phyloP scores from a whole-genome alignment of 2,113 vertebrate genomes.

The Coptodon bakossiorum region DNA sequence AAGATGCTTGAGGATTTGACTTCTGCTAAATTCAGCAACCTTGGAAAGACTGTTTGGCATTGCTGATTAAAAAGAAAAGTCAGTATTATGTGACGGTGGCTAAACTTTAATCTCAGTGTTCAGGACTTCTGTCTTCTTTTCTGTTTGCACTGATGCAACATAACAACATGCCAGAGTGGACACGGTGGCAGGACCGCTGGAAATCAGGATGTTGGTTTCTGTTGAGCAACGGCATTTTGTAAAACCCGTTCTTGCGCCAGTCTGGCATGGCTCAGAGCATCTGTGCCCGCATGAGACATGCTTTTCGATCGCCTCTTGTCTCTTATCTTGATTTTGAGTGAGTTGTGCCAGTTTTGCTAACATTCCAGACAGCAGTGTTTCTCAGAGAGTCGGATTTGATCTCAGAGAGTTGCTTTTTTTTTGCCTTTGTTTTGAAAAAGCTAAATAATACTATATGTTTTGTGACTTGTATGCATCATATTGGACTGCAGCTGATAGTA shows the following conservation, averaged over 20 bases:
- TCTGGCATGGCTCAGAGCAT: rapidly evolving
- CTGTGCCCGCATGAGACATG: rapidly evolving
- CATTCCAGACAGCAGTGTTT: not conserved
- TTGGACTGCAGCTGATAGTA: not conserved
- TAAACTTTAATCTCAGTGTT: not conserved
- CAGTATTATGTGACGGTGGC: not conserved
- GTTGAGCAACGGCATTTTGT: not conserved
- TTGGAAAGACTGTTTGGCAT: not conserved
- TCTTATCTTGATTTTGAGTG: not conserved
- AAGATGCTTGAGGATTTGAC: not conserved
- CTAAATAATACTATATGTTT: not conserved
- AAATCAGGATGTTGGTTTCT: not conserved
- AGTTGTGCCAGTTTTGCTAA: not conserved
- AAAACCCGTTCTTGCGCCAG: not conserved
- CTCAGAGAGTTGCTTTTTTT: not conserved
- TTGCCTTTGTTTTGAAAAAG: not conserved
- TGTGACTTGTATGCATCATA: not conserved
- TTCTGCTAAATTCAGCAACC: not conserved
- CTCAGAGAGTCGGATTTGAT: rapidly evolving
- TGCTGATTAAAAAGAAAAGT: not conserved
- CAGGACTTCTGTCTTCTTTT: not conserved
- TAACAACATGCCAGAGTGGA: not conserved
- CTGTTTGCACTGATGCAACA: slow-evolving; percentile 10
- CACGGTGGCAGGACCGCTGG: not conserved
- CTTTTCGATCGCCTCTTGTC: not conserved